Percentiles rank a stretch among this genome's conserved stretches.
Conservation (phyloP, 1,140 invertebrate genomes). For the Mesaphorura yosii region DNA sequence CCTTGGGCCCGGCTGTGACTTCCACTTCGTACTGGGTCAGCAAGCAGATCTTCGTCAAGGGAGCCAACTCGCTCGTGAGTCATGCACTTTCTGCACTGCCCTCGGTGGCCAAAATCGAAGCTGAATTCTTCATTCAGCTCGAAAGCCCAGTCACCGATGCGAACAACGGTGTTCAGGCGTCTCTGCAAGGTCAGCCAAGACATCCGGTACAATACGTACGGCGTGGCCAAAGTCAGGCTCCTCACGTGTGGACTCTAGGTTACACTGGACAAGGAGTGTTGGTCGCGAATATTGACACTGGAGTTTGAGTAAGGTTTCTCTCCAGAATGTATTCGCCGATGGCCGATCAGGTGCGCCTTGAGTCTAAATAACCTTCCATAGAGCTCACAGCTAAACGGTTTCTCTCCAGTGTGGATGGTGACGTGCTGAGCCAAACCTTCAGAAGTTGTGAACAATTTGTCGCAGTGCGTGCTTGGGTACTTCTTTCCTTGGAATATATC, state of each 20-base stretch:
- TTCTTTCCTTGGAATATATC: too few species aligned
- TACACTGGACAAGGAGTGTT: constrained; percentile 3
- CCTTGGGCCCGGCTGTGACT: neutral
- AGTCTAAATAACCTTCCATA: too few species aligned
- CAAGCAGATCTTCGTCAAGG: constrained; percentile 10
- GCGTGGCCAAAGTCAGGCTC: constrained; percentile 3
- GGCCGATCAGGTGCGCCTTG: too few species aligned
- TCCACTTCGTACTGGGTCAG: constrained; percentile 12
- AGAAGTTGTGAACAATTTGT: too few species aligned
- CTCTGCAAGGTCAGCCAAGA: neutral
- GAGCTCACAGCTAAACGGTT: too few species aligned
- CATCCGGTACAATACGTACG: neutral
- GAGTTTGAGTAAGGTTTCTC: too few species aligned
- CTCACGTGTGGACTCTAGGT: constrained; percentile 5
- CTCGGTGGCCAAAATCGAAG: neutral
- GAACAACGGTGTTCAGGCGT: neutral
- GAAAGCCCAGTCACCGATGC: neutral
- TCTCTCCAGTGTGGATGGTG: too few species aligned
- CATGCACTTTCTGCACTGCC: neutral
- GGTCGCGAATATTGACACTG: constrained; percentile 1
- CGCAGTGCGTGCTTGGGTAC: too few species aligned
- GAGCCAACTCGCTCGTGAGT: neutral
- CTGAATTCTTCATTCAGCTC: neutral
- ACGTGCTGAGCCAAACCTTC: too few species aligned
- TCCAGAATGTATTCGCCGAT: too few species aligned